Percentiles rank a stretch among this genome's conserved stretches.
Evolutionary conservation across 2,113 vertebrate species (phyloP).

Genomic region (Paralichthys olivaceus): DNA sequence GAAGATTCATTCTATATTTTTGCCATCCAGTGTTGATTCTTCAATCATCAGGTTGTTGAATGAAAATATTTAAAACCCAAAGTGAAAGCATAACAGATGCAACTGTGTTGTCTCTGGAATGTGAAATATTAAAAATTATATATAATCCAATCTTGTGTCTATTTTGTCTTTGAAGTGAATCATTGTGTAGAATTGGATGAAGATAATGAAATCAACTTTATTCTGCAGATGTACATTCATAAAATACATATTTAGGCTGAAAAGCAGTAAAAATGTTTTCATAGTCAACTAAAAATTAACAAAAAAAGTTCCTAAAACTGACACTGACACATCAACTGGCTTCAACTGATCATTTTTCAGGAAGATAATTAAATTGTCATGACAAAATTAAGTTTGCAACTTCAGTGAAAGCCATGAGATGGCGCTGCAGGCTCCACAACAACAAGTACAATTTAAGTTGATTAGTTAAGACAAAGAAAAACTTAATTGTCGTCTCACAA

Average conservation of each 20-base stretch:
- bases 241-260: not conserved
- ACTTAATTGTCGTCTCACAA: not conserved
- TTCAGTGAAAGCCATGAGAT: not conserved
- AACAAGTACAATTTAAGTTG: not conserved
- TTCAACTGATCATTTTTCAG: too few species aligned
- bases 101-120: slow-evolving; percentile 59
- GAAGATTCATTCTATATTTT: slow-evolving; percentile 61
- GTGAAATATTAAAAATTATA: slow-evolving; percentile 50
- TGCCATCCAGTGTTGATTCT: slow-evolving; percentile 64
- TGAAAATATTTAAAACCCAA: slow-evolving; percentile 37
- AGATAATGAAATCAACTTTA: not conserved
- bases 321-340: too few species aligned
- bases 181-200: not conserved
- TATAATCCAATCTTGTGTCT: not conserved
- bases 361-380: not conserved
- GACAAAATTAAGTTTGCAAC: not conserved
- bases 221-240: not conserved
- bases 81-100: slow-evolving; percentile 25
- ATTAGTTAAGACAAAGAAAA: not conserved
- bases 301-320: too few species aligned
- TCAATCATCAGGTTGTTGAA: slow-evolving; percentile 45
- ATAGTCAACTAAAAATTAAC: not conserved
- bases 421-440: not conserved
- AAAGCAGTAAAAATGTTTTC: not conserved
- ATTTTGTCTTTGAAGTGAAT: slow-evolving; percentile 5